Evolutionary conservation across 2,113 vertebrate genomes (phyloP), one percentile per base, ranked within the genome.

Genomic region (Penelope pileata): DNA sequence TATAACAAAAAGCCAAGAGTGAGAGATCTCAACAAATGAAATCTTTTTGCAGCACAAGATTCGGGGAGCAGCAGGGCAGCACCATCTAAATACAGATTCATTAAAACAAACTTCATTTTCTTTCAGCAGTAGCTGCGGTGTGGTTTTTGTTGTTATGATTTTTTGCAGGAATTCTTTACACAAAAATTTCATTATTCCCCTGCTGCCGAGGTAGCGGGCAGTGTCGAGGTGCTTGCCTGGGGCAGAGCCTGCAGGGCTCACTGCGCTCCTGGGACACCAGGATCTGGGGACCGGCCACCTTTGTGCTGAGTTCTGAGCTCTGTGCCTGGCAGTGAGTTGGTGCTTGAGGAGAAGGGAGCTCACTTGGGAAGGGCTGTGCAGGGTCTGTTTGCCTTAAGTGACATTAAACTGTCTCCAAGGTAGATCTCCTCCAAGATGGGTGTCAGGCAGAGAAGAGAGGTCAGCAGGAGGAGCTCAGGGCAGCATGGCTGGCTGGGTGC

Each of bases 1-100:
- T 96, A 62, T 92, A 92, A n/a, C 92, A 96, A 93, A 93, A 95
- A 86, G 83, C 77, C 68, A 66, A 14, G 84, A 91, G 78, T 94
- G 96, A 96, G 96, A 96, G 86, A 79, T 96, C 86, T 96, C 60
- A 42, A 47, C 29, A 12, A 27, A 38, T 2, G 51, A 93, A 75
- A 36, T 83, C 85, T 91, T 96, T 93, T 90, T 77, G 45, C 87
- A 93, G 84, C 58, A 34, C 78, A 86, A 62, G 87, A 78, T 84
- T 86, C 90, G 94, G 92, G 7, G 42, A 97, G 67, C 68, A 90
- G 36, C 86, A 91, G 96, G 76, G 62, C 67, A 56, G 90, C 81
- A 91, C 38, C 2, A 82, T 94, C 92, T 93, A 76, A 91, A 86
- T 92, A 88, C 63, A 96, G 86, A 84, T 23, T 60, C 69, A 62